Evolutionary conservation across 2,797 vertebrate species (phyloP), one percentile per base, ranked within the genome.

Genomic region (Loriculus beryllinus): DNA sequence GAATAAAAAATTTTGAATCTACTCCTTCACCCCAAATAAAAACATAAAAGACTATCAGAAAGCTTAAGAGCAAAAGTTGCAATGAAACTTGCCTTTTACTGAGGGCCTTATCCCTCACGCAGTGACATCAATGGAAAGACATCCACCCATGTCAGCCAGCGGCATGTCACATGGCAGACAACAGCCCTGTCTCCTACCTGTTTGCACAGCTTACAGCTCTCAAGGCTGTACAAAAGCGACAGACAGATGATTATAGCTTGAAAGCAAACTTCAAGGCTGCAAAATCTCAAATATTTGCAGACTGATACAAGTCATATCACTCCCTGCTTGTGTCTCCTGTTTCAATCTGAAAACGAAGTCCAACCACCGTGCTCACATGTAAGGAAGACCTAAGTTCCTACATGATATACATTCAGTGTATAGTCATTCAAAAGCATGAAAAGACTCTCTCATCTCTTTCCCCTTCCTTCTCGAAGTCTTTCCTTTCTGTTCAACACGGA

Each of bases 251-350:
- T 69, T 91, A 87, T 76, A 82, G 49, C 60, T 80, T 63, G 45
- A 88, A 92, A 88, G 64, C 45, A 95, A 93, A 80, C 86, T 47
- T 89, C 23, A 78, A 85, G 84, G 64, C 48, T 65, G 37, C n/a
- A 85, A 49, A 59, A 40, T 3, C 42, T 80, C 72, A 93, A 89
- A 86, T 85, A 91, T 91, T 95, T 94, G 76, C 86, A 83, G 59
- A 82, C 13, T 77, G 78, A 90, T 68, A 59, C 37, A 51, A 64
- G 23, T 45, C 43, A 10, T 1, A 51, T 37, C 2, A 1, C 19
- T 68, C 78, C 45, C 64, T 35, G 42, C 17, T 25, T 80, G 22
- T 42, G 35, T 85, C 68, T 18, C 11, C 37, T 72, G 48, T 70
- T 82, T 69, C 57, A 26, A 20, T 51, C 12, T 71, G 71, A 76